Evolutionary conservation across 2,113 vertebrate species (phyloP), one percentile per base, ranked within the genome.

Genomic region (Cyanoramphus novaezelandiae): DNA sequence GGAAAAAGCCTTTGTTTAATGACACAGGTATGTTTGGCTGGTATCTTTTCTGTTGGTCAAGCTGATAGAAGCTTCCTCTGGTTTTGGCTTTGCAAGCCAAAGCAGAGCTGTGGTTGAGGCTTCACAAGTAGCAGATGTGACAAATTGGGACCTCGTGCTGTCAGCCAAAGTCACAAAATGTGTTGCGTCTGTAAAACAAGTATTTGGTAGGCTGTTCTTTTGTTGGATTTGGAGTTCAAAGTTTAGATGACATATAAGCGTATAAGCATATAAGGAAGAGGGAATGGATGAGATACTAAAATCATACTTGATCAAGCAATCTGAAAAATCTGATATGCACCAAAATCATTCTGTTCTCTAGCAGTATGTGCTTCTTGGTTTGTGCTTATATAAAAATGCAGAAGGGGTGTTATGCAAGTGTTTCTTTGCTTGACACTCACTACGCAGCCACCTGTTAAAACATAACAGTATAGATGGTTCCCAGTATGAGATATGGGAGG

Each of bases 381-480:
- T 91, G 55, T 82, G 65, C 83, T 95, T 96, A 91, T 44, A 72
- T 95, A 92, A 95, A 97, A 91, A 84, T 95, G 91, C 91, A 93
- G 52, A 82, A 60, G 87, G 50, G 50, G 43, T 92, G 89, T 92
- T 92, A 89, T 82, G 84, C 86, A 96, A 89, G 39, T 67, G 86
- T 78, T 92, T 83, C 86, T 82, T 77, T 84, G 77, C 77, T 72
- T 95, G 83, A 47, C 88, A 81, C 91, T 91, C 80, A 75, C 91
- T 91, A 39, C 8, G 24, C 94, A 95, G 94, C 86, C 92, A 93
- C 88, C 88, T 96, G 93, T 95, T 89, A 82, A 55, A 81, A 29
- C 60, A 25, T 35, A 86, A 33, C 9, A 1, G 35, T 75, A 44
- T 65, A 65, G 77, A 67, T 78, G 77, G 41, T 63, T 86, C 86